phyloP scores from a whole-genome alignment of 2,797 vertebrate genomes.

The Cottoperca gobio region DNA sequence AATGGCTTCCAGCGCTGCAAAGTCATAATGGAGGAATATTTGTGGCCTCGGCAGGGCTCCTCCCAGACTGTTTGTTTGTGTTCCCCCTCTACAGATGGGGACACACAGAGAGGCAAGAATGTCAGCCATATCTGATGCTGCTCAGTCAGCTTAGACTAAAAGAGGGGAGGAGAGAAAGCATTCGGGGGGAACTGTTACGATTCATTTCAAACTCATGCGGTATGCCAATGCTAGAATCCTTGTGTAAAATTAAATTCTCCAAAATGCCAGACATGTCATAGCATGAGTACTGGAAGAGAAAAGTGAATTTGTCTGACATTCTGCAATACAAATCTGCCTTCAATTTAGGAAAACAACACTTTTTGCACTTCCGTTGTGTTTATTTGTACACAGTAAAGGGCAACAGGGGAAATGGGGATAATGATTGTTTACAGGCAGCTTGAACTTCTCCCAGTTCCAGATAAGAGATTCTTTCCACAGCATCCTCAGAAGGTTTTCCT shows the following conservation, averaged over 20 bases:
- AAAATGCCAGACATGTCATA: conserved; percentile 43
- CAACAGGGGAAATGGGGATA: conserved; percentile 48
- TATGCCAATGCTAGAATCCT: conserved; percentile 48
- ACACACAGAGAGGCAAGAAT: conserved; percentile 65
- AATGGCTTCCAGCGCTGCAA: conserved; percentile 52
- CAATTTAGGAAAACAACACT: conserved; percentile 9
- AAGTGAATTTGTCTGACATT: conserved; percentile 7
- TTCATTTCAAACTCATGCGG: conserved; percentile 69
- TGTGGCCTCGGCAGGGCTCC: conserved; percentile 72
- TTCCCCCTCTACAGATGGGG: conserved; percentile 70
- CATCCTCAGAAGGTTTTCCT: conserved; percentile 56
- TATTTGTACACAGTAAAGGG: conserved; percentile 52
- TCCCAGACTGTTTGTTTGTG: conserved; percentile 80
- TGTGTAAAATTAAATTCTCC: conserved; percentile 59
- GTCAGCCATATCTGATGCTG: conserved; percentile 77
- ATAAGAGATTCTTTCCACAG: conserved; percentile 75
- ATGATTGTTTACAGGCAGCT: conserved; percentile 71
- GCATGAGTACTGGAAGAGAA: conserved; percentile 17
- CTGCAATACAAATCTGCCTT: conserved; percentile 21
- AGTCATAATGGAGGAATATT: conserved; percentile 77
- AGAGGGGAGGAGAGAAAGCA: conserved; percentile 39
- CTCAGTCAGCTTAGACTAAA: conserved; percentile 65
- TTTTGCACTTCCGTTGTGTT: conserved; percentile 30
- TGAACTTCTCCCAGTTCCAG: conserved; percentile 60
- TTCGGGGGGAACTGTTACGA: conserved; percentile 70